phyloP scores from a whole-genome alignment of 2,113 vertebrate genomes.

The Rhodinocichla rosea region DNA sequence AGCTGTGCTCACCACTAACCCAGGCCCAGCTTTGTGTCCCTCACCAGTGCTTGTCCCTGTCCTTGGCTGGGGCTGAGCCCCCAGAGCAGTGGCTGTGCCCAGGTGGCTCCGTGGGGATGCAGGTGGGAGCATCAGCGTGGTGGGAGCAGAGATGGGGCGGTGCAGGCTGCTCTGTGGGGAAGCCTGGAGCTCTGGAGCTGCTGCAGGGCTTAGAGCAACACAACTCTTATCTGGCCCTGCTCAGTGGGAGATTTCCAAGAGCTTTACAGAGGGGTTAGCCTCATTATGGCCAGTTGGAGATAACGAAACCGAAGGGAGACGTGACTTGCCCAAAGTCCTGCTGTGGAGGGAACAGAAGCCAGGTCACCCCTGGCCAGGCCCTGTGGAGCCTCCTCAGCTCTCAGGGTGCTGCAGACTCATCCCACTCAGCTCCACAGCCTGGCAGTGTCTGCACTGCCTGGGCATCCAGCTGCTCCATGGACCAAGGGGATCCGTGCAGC shows the following conservation, averaged over 20 bases:
- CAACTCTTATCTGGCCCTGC: not conserved
- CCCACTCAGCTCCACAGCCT: not conserved
- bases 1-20: constrained; percentile 7
- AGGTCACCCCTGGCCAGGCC: not conserved
- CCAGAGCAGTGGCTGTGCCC: not conserved
- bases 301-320: not conserved
- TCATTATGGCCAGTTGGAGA: not conserved
- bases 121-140: fast-evolving
- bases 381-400: not conserved
- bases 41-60: not conserved
- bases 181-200: not conserved
- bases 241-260: not conserved
- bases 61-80: not conserved
- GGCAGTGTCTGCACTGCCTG: not conserved
- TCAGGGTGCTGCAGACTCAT: fast-evolving
- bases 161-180: not conserved
- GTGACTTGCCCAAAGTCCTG: not conserved
- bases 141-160: not conserved
- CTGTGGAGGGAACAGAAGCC: not conserved
- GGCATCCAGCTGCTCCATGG: not conserved
- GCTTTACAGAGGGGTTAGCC: not conserved
- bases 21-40: not conserved
- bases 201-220: not conserved
- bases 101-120: not conserved
- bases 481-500: not conserved